Evolutionary conservation across 92 coral and sea anemone genomes (phyloP).

Genomic region (Zoanthus gigantus): DNA sequence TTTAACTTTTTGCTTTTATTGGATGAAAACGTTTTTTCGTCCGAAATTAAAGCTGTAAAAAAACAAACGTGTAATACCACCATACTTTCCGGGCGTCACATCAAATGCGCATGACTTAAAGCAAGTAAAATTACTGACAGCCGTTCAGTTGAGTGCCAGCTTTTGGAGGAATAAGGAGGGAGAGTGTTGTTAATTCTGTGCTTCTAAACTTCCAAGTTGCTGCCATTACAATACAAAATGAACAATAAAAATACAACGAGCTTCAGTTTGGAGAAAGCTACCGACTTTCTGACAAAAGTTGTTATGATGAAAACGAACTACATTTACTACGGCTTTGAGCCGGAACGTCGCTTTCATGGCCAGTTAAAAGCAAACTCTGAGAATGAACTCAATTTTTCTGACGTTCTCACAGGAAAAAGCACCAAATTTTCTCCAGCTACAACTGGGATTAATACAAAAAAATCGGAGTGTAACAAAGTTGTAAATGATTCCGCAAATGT

Average conservation of each 20-base stretch:
- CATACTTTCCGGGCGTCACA: neutral
- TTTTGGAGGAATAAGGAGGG: neutral
- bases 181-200: neutral
- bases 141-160: slow-evolving; percentile 26
- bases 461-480: neutral
- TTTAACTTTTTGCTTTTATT: neutral
- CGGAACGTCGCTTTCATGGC: slow-evolving; percentile 20
- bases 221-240: neutral
- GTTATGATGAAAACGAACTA: slow-evolving; percentile 44
- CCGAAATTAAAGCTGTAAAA: neutral
- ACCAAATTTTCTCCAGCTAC: neutral
- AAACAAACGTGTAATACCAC: neutral
- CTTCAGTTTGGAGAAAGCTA: slow-evolving; percentile 12
- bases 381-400: slow-evolving; percentile 16
- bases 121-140: neutral
- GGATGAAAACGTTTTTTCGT: neutral
- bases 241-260: slow-evolving; percentile 23
- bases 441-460: neutral
- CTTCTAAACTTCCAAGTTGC: neutral
- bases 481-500: neutral
- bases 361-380: slow-evolving; percentile 10
- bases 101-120: neutral
- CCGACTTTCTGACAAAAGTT: slow-evolving; percentile 7
- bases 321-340: slow-evolving; percentile 36
- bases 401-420: slow-evolving; percentile 2